Base-by-base conservation (phyloP, 2,113 vertebrate genomes). In the Numenius arquata region DNA sequence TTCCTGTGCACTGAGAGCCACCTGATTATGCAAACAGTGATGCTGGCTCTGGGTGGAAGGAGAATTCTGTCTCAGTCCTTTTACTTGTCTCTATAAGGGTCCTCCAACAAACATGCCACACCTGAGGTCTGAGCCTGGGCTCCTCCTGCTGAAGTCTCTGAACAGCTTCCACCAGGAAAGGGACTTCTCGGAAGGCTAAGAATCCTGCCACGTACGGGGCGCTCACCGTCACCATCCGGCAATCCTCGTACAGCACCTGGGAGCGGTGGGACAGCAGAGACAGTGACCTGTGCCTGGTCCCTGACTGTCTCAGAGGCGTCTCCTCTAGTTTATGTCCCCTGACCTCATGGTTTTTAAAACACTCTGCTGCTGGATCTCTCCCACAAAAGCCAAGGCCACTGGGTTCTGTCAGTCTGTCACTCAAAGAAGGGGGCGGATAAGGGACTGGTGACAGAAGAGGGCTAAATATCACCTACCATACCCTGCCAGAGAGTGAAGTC, bases 161-260 rank as follows among this genome's bases (percentile, higher is more conserved):
- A 41, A 99, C 93, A 11, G 99, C 98, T 6, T 99, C 98, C 90
- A 98, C 97, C 83, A 99, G 97, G 93, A 98, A 98, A 6, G 99
- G 98, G 1, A 96, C 98, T 95, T 99, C 99, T 48, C 99, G 97
- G 97, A 99, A 99, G 77, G 99, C 99, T 95, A 99, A 87, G 97
- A 99, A 99, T 10, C 99, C 99, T 0, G 99, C 96, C 26, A 99
- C 66, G 25, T 99, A 99, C 1, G 99, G 99, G 16, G 98, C 97
- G 0, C 59, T 97, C 76, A 99, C 97, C 41, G 95, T 75, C 91
- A 99, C 98, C 99, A 99, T 98, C 87, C 63, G 96, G 94, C 98
- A 98, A 22, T 99, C 98, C 94, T 99, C 98, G 5, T 99, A 99
- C 74, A 99, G 78, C 93, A 99, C 97, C 99, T 99, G 96, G 19